Evolutionary conservation across 2,797 vertebrate species (phyloP), one percentile per base, ranked within the genome.

Genomic region (Peromyscus eremicus): DNA sequence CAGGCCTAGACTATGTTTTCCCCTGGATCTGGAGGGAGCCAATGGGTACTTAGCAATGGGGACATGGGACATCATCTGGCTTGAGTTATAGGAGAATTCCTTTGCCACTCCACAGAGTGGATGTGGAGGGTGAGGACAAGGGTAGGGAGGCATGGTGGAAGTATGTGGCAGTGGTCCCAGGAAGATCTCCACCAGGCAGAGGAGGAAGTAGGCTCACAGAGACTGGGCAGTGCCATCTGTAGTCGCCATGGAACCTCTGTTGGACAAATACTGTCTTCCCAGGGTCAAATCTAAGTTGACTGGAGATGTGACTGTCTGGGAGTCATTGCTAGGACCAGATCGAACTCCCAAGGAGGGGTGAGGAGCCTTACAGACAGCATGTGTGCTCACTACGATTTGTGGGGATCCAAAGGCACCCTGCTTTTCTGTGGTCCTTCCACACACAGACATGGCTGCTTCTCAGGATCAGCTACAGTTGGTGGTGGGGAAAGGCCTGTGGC

Each of bases 301-400:
- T 23, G n/a, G 40, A 80, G 75, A 40, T 6, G 13, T 0, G 1
- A 23, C 2, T 19, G 9, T 34, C 46, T 70, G 16, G 6, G n/a
- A 34, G 76, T 43, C 66, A n/a, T 32, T 2, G 17, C 3, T n/a
- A 19, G n/a, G 40, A 21, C 52, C 49, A 6, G n/a, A 49, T n/a
- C 7, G 6, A 68, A 85, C 19, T 66, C 13, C 17, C 0, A n/a
- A n/a, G 6, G 2, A 16, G n/a, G n/a, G 34, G 4, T 19, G 0
- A 89, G 8, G 21, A 6, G 1, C 32, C 0, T 6, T 27, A 4
- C 0, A 29, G 23, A 1, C 16, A 23, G 32, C 2, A 1, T 5
- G 1, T 3, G 27, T 2, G 16, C 32, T 27, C 8, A 0, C 6
- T 68, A 46, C 14, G 10, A 68, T 68, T 68, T 49, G 43, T 25